phyloP scores from a whole-genome alignment of 2,888 invertebrate species.

The Drosophila kuntzei region DNA sequence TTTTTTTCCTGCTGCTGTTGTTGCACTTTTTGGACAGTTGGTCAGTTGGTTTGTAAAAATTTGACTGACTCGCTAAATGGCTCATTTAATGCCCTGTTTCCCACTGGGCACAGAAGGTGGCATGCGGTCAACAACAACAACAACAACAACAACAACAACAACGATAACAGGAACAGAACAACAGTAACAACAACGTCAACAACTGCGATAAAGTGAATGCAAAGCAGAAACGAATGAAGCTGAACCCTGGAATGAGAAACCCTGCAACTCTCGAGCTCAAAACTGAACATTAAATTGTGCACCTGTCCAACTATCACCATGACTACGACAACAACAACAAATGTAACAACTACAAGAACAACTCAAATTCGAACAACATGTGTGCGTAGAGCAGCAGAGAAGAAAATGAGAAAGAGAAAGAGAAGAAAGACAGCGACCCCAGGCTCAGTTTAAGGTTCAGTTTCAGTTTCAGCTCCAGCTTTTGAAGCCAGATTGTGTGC shows the following conservation, averaged over 20 bases:
- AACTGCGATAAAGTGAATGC: constrained; percentile 51
- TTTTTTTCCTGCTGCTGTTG: constrained; percentile 4
- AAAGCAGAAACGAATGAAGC: constrained; percentile 77
- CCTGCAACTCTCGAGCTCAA: constrained; percentile 52
- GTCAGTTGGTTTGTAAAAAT: constrained; percentile 38
- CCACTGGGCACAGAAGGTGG: constrained; percentile 77
- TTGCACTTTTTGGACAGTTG: constrained; percentile 55
- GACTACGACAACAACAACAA: constrained; percentile 67
- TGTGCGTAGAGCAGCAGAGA: constrained; percentile 47
- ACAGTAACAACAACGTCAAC: constrained; percentile 46
- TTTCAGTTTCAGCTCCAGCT: constrained; percentile 24
- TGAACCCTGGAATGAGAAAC: constrained; percentile 40
- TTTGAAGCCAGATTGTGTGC: constrained; percentile 62
- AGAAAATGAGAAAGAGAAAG: constrained; percentile 1
- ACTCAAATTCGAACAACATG: constrained; percentile 66
- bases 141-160: constrained; percentile 48
- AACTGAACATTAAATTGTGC: constrained; percentile 77
- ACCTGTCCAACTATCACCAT: constrained; percentile 83
- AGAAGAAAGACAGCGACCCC: constrained; percentile 58
- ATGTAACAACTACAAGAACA: constrained; percentile 18
- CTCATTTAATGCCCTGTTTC: constrained; percentile 75
- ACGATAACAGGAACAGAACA: constrained; percentile 24
- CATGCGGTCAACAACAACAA: constrained; percentile 69
- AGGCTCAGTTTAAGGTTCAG: constrained; percentile 16
- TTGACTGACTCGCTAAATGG: constrained; percentile 80